Conservation (phyloP, 2,797 vertebrate species). For the Helarctos malayanus region DNA sequence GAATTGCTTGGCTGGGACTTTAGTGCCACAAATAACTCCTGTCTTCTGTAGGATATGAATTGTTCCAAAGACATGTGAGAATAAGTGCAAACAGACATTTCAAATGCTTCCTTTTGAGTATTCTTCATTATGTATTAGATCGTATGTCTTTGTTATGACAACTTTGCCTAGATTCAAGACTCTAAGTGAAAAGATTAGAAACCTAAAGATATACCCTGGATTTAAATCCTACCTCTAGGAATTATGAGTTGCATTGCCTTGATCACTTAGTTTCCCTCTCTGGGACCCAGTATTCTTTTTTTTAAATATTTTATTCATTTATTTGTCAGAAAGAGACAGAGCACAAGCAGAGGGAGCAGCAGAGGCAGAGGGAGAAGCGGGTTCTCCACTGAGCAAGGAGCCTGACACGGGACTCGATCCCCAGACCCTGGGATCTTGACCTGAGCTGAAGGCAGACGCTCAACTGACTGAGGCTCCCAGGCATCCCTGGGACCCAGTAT, state of each 20-base stretch:
- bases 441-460: no score
- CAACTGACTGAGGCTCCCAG: no score
- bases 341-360: no score
- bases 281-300: background rate
- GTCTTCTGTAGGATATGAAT: background rate
- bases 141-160: background rate
- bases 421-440: no score
- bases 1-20: background rate
- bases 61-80: background rate
- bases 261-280: background rate
- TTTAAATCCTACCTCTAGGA: background rate
- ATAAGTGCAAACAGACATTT: background rate
- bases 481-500: background rate
- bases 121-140: background rate
- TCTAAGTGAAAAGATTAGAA: background rate
- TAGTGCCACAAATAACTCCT: background rate
- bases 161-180: background rate
- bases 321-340: no score
- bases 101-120: conserved; percentile 44
- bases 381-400: no score
- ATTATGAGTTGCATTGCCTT: background rate
- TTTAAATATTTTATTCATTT: background rate
- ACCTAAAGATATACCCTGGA: background rate
- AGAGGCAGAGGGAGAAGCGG: no score
- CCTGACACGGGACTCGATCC: no score